Evolutionary conservation across 1,140 invertebrate species (phyloP).

Genomic region (Drosophila setifemur): DNA sequence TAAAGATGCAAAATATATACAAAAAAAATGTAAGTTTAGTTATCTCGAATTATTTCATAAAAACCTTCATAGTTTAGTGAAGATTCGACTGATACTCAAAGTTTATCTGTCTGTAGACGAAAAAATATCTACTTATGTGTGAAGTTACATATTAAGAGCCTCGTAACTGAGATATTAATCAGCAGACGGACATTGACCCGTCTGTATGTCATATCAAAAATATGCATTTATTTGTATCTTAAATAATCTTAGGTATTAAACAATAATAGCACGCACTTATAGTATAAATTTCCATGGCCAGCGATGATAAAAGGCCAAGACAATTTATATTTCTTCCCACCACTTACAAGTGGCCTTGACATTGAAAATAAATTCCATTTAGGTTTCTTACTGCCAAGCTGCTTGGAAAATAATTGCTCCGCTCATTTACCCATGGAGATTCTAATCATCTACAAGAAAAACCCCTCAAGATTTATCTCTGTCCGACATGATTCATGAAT

Average conservation of each 20-base stretch:
- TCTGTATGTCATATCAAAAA: too few relatives aligned
- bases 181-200: too few relatives aligned
- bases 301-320: too few relatives aligned
- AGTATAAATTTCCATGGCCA: background rate
- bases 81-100: background rate
- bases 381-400: conserved; percentile 6
- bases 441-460: conserved; percentile 30
- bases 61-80: background rate
- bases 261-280: too few relatives aligned
- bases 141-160: too few relatives aligned
- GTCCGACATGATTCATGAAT: conserved; percentile 17
- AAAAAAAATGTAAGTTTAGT: background rate
- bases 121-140: too few relatives aligned
- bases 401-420: conserved; percentile 30
- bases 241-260: background rate
- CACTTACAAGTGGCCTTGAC: conserved; percentile 45
- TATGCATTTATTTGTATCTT: too few relatives aligned
- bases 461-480: conserved; percentile 22
- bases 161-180: too few relatives aligned
- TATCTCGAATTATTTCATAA: background rate
- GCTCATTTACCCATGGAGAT: conserved; percentile 12
- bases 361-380: conserved; percentile 31
- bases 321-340: background rate
- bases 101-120: too few relatives aligned
- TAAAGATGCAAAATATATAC: background rate